Evolutionary conservation across 1,140 invertebrate genomes (phyloP), one percentile per base, ranked within the genome.

Genomic region (Littorina saxatilis): DNA sequence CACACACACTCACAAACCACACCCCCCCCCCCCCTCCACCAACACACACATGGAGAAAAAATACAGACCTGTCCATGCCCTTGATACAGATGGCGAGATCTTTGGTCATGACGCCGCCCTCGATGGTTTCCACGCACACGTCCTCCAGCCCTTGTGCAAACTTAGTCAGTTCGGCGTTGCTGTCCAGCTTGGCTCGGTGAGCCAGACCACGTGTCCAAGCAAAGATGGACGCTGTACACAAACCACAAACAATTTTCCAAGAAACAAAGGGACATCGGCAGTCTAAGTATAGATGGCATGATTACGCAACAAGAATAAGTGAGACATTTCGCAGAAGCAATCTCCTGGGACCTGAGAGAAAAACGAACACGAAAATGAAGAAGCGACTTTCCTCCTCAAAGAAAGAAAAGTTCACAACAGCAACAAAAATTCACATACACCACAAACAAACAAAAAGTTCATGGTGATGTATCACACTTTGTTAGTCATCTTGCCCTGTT

Each of bases 11-110:
- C n/a, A n/a, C 55, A 20, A 58, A 5, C 55, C 55, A 58, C 20
- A 58, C 52, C 55, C 37, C 43, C 13, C 35, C 43, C 27, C 55
- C 1, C 55, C 23, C 35, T n/a, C n/a, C n/a, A 37, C 61, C 15
- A 27, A 68, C 61, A 75, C 73, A 75, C 73, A 52, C 73, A 75
- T 68, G 29, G 17, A 15, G 11, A 50, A 11, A 37, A 13, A 70
- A 73, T n/a, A 87, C 87, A 82, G 83, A 91, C 90, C 81, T 84
- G 29, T 83, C 88, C 84, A 90, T 88, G 75, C 98, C 98, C 92
- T 99, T 99, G 84, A 99, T 97, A 91, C 98, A 99, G 92, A 99
- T 98, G 50, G 98, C 98, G 87, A 99, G 94, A 95, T 99, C 98
- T 92, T 99, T 99, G n/a, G 98, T 99, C 98, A 99, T 99, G 72